Conservation (phyloP, 2,113 vertebrate species). For the Rhinoderma darwinii region DNA sequence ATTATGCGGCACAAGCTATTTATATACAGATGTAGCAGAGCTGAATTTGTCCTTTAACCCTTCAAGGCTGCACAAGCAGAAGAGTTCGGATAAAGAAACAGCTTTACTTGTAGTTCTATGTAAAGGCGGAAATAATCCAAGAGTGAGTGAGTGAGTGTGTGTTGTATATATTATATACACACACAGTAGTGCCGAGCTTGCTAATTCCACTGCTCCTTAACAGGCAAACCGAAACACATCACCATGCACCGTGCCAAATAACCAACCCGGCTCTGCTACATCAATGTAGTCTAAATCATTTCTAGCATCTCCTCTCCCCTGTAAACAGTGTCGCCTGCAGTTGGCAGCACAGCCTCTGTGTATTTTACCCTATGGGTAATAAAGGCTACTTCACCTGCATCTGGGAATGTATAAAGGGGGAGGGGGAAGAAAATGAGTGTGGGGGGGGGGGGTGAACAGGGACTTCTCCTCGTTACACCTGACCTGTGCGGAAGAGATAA, state of each 20-base stretch:
- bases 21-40: neutral
- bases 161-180: no score
- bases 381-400: neutral
- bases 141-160: no score
- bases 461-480: neutral
- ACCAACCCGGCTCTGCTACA: neutral
- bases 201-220: neutral
- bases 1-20: no score
- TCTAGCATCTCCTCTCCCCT: no score
- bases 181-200: neutral
- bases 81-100: no score
- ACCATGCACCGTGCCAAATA: neutral
- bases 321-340: no score
- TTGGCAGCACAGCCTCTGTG: neutral
- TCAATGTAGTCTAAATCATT: no score
- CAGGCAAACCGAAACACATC: no score
- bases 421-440: neutral
- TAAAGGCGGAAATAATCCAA: no score
- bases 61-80: no score
- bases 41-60: no score
- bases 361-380: neutral
- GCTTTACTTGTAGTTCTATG: no score
- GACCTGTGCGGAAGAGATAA: neutral
- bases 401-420: neutral
- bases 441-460: neutral